A percentile compares a stretch with the other conserved stretches of the same genome.
Evolutionary conservation across 2,888 invertebrate genomes (phyloP).

Genomic region (Hydraecia micacea): DNA sequence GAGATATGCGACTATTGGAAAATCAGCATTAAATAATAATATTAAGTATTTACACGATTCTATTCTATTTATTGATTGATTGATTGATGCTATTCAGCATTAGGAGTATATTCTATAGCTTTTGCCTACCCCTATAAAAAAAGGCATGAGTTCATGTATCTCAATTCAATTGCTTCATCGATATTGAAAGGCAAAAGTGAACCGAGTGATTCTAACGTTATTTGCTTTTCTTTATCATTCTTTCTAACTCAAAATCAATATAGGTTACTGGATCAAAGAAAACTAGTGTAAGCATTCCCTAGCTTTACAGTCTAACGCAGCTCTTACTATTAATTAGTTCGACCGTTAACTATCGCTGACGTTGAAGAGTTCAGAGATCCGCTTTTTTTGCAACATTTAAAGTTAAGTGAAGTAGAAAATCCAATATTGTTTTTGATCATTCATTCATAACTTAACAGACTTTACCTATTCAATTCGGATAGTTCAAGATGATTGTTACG

Average conservation of each 20-base stretch:
- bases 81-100: background rate
- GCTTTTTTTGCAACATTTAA: constrained; percentile 11
- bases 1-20: too few species aligned
- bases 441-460: background rate
- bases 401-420: constrained; percentile 10
- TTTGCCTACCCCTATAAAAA: too few species aligned
- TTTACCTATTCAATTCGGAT: background rate
- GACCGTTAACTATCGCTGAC: constrained; percentile 41
- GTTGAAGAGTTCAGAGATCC: constrained; percentile 13
- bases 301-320: constrained; percentile 37
- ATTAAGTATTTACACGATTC: background rate
- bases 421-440: background rate
- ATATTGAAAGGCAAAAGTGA: background rate
- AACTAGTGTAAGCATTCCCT: constrained; percentile 34
- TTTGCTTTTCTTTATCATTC: background rate
- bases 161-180: background rate
- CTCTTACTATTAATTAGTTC: constrained; percentile 41
- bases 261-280: constrained; percentile 23
- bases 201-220: too few species aligned
- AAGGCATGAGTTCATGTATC: background rate
- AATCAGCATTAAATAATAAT: too few species aligned
- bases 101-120: background rate
- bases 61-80: too few species aligned
- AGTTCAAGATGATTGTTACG: too few species aligned
- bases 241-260: background rate